phyloP scores from a whole-genome alignment of 2,888 invertebrate genomes.

The Acleris holmiana region DNA sequence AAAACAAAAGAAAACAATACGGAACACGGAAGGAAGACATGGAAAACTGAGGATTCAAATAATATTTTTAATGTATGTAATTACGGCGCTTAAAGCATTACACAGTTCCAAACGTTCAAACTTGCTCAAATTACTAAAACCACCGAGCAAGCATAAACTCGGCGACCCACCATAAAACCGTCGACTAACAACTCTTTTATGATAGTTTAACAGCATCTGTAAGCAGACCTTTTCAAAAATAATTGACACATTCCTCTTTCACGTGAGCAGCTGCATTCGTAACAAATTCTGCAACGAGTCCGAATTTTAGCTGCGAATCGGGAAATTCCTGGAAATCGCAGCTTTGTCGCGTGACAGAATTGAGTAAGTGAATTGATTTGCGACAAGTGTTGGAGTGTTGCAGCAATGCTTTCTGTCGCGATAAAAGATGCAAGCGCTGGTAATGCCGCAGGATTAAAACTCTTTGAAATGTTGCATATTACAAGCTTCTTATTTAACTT shows the following conservation, averaged over 20 bases:
- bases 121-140: too few species aligned
- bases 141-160: constrained; percentile 14
- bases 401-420: constrained; percentile 7
- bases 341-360: constrained; percentile 28
- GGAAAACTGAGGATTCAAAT: too few species aligned
- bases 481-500: too few species aligned
- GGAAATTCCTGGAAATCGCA: constrained; percentile 49
- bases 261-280: constrained; percentile 15
- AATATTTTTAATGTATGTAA: too few species aligned
- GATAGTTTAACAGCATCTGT: background rate
- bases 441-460: too few species aligned
- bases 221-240: constrained; percentile 26
- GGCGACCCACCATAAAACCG: too few species aligned
- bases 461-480: too few species aligned
- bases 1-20: too few species aligned
- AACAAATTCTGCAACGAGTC: constrained; percentile 41
- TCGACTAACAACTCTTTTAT: background rate
- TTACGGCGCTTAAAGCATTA: too few species aligned
- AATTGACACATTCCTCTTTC: constrained; percentile 28
- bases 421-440: too few species aligned
- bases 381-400: constrained; percentile 8
- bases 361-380: constrained; percentile 32
- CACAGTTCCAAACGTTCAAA: too few species aligned
- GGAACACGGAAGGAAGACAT: too few species aligned
- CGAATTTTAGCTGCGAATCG: constrained; percentile 58